Conservation (phyloP, 2,113 vertebrate genomes). For the Gracilinanus agilis region DNA sequence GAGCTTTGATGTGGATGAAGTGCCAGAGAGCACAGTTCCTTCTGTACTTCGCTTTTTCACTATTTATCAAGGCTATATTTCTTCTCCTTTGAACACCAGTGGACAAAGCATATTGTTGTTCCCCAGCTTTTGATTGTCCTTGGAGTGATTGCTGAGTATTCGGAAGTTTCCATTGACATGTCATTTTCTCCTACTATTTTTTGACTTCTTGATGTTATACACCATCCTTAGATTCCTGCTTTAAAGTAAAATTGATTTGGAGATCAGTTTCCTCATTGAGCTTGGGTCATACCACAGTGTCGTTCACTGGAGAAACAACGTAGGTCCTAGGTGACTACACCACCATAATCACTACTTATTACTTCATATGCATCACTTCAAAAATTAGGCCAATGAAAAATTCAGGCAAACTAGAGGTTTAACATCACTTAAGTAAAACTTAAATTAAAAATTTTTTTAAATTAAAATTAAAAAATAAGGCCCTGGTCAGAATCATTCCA, state of each 20-base stretch:
- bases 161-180: neutral
- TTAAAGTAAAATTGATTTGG: neutral
- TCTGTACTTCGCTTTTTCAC: neutral
- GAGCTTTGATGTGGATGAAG: neutral
- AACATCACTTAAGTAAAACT: neutral
- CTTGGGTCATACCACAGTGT: neutral
- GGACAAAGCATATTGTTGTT: neutral
- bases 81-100: neutral
- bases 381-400: neutral
- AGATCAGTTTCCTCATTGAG: neutral
- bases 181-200: neutral
- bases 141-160: neutral
- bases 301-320: neutral
- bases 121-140: neutral
- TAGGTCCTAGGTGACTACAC: neutral
- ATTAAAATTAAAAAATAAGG: no score
- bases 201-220: no score
- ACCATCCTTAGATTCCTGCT: neutral
- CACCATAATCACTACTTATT: neutral
- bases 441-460: no score
- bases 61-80: neutral
- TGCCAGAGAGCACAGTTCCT: neutral
- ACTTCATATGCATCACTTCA: neutral
- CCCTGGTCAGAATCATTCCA: neutral
- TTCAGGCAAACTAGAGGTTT: neutral